Base-by-base conservation (phyloP, 2,888 invertebrate genomes). In the Nysson spinosus region DNA sequence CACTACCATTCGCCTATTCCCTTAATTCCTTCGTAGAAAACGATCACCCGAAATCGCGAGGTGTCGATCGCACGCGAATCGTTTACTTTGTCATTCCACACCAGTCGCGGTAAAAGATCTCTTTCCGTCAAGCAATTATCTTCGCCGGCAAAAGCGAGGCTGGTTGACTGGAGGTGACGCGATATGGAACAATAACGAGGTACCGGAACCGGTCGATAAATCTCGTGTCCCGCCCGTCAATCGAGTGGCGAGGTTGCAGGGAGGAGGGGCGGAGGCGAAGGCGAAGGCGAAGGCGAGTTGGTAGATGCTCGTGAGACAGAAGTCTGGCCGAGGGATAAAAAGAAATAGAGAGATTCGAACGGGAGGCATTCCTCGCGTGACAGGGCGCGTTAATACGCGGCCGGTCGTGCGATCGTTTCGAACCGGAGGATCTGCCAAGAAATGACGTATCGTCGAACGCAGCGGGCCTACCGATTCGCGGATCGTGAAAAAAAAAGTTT, bases 391-490 rank as follows among this genome's bases (percentile, higher is more conserved):
- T 76, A 75, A 78, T 76, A 76, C 62, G 54, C 49, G 30, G 26
- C 12, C 30, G 37, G 47, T 28, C 26, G 46, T 7, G 11, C 24
- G 22, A 11, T 42, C 42, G 35, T n/a, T 4, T 14, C 28, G 34
- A 4, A 14, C 14, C 54, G 50, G 50, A 24, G 51, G 73, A 70
- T 77, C 75, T 44, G 70, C 58, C 74, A 64, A 72, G 74, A 77
- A 77, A 78, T 76, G 76, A 77, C 74, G 64, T 72, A 78, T 72
- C 68, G 77, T 42, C 69, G 72, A 61, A 69, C 68, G 72, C 65
- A 65, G 51, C 63, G 56, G 61, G 67, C 64, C 64, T 72, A 50
- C 70, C 77, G 75, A 77, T 77, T 71, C 66, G 63, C 58, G 65
- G 65, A 37, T 57, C 40, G 46, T 16, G 19, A 22, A 60, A 69